These are phyloP conservation scores for Scelioninae gen. 2 DNA, from an alignment of 2,888 invertebrate genomes.

Conservation along the genomic window DNA sequence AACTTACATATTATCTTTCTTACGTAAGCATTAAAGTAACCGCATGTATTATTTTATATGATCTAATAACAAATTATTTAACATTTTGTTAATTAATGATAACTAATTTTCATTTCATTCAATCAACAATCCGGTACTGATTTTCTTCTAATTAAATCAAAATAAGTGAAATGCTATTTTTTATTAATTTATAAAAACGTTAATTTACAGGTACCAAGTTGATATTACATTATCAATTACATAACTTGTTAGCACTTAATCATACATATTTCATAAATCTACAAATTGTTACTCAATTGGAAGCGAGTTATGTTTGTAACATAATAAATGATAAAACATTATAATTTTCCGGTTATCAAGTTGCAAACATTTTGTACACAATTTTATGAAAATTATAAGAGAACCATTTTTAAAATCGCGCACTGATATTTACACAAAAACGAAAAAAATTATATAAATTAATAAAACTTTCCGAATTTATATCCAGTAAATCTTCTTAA, in stretches of 20 bases:
- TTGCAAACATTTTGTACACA: too few relatives aligned
- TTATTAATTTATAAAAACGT: background rate
- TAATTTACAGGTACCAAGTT: background rate
- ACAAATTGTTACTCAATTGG: background rate
- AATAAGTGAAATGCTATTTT: background rate
- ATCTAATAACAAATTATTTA: too few relatives aligned
- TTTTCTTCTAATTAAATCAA: too few relatives aligned
- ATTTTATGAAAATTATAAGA: too few relatives aligned
- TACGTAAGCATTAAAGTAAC: too few relatives aligned
- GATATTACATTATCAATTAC: background rate
- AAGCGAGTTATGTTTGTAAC: background rate
- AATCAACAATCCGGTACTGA: too few relatives aligned
- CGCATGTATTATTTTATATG: too few relatives aligned
- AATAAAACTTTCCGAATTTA: background rate
- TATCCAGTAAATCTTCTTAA: background rate
- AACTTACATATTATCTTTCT: too few relatives aligned
- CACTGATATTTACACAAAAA: too few relatives aligned
- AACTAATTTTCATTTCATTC: too few relatives aligned
- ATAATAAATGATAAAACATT: background rate
- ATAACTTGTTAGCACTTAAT: conserved; percentile 10
- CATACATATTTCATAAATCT: conserved; percentile 7
- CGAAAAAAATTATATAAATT: background rate
- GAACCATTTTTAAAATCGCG: too few relatives aligned
- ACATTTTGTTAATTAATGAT: too few relatives aligned
- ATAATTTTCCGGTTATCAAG: background rate